A percentile compares a stretch with the other conserved stretches of the same genome.
Evolutionary conservation across 2,888 invertebrate genomes (phyloP).

Genomic region (Nomada ferruginata): DNA sequence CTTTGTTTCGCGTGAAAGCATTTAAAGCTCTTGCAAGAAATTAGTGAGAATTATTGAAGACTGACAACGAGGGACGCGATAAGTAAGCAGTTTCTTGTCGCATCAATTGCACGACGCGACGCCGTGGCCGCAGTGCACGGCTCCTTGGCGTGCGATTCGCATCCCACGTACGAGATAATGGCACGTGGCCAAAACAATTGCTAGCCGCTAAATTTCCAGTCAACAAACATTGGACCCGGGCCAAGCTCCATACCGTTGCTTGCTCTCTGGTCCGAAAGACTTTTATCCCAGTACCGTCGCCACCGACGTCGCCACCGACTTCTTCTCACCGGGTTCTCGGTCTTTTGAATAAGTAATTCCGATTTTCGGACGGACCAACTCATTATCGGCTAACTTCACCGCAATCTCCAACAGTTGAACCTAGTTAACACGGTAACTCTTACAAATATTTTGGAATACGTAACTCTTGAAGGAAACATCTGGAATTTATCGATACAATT

Average conservation of each 20-base stretch:
- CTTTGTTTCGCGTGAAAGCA: not conserved
- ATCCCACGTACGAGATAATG: conserved; percentile 76
- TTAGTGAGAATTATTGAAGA: conserved; percentile 24
- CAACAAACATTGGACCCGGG: conserved; percentile 81
- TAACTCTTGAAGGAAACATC: too few relatives aligned
- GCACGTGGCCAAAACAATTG: conserved; percentile 82
- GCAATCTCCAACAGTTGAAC: conserved; percentile 24
- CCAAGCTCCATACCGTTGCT: conserved; percentile 73
- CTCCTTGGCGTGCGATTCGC: conserved; percentile 53
- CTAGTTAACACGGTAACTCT: not conserved
- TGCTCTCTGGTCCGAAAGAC: conserved; percentile 64
- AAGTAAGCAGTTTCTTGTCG: not conserved
- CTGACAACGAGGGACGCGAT: not conserved
- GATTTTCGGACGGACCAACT: conserved; percentile 39
- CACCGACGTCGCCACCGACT: conserved; percentile 25
- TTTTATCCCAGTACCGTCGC: conserved; percentile 66
- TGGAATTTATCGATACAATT: not conserved
- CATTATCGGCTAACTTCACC: conserved; percentile 28
- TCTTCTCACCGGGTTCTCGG: conserved; percentile 16
- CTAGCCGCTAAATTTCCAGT: conserved; percentile 82
- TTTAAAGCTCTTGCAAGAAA: not conserved
- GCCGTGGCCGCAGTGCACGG: conserved; percentile 12
- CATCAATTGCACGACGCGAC: conserved; percentile 16
- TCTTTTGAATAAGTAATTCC: conserved; percentile 58
- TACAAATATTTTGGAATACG: not conserved